A percentile compares a stretch with the other conserved stretches of the same genome.
Conservation (phyloP, 2,113 vertebrate genomes). For the Oncorhynchus clarkii region DNA sequence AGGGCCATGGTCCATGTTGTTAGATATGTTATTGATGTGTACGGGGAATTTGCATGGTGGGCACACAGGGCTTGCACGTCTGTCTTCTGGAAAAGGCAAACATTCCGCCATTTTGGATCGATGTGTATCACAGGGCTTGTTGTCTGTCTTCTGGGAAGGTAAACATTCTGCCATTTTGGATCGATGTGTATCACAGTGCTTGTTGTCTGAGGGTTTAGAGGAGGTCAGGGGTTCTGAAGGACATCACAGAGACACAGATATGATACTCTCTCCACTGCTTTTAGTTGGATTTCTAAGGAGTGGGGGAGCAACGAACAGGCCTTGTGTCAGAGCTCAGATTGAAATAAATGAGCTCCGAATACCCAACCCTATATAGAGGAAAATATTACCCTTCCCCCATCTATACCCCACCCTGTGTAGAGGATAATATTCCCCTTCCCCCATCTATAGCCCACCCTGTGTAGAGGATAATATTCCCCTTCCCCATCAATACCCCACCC, state of each 20-base stretch:
- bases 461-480: no score
- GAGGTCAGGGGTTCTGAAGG: conserved; percentile 2
- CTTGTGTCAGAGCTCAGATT: background rate
- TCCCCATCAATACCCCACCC: no score
- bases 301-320: background rate
- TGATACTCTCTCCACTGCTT: background rate
- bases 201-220: background rate
- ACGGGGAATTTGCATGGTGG: background rate
- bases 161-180: background rate
- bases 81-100: background rate
- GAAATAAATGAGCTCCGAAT: no score
- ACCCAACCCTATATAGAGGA: no score
- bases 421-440: no score
- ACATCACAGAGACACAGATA: background rate
- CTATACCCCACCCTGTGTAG: no score
- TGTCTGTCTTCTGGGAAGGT: background rate
- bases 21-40: background rate
- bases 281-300: background rate
- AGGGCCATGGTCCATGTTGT: conserved; percentile 27
- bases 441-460: no score
- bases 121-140: background rate
- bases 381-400: no score
- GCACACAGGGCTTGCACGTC: background rate
- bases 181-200: background rate
- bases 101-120: background rate